These are phyloP conservation scores for Caenorhabditis plicata DNA, from an alignment of 2,888 invertebrate genomes.

Conservation along the genomic window DNA sequence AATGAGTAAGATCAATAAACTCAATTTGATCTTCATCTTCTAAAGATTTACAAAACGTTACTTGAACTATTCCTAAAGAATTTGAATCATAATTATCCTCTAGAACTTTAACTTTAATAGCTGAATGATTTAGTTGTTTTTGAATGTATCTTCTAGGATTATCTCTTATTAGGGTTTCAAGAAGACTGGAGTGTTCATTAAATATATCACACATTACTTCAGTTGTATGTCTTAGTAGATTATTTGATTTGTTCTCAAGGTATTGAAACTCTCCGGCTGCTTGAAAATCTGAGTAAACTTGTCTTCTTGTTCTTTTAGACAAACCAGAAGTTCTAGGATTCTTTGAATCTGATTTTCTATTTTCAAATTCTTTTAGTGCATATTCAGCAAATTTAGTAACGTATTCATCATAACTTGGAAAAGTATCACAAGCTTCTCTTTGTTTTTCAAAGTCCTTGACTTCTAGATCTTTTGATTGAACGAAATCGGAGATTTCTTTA, in stretches of 20 bases:
- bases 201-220: conserved; percentile 28
- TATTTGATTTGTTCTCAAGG: conserved; percentile 35
- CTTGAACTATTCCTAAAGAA: background rate
- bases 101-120: conserved; percentile 1
- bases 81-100: too few relatives aligned
- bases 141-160: conserved; percentile 13
- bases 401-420: conserved; percentile 8
- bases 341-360: conserved; percentile 4
- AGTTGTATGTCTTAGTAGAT: conserved; percentile 29
- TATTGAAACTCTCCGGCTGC: conserved; percentile 41
- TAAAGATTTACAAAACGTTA: conserved; percentile 10
- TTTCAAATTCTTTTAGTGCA: conserved; percentile 8
- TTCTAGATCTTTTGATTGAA: conserved; percentile 8
- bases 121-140: conserved; percentile 12
- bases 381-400: conserved; percentile 12
- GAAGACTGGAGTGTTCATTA: conserved; percentile 17
- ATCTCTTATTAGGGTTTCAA: conserved; percentile 18
- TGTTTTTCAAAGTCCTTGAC: background rate
- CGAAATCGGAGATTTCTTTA: too few relatives aligned
- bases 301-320: conserved; percentile 14
- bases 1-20: conserved; percentile 25
- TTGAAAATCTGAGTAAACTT: conserved; percentile 37
- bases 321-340: background rate
- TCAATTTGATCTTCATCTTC: conserved; percentile 13
- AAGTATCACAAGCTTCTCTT: conserved; percentile 7